Conservation (phyloP, 2,888 invertebrate genomes). For the Spodoptera exigua region DNA sequence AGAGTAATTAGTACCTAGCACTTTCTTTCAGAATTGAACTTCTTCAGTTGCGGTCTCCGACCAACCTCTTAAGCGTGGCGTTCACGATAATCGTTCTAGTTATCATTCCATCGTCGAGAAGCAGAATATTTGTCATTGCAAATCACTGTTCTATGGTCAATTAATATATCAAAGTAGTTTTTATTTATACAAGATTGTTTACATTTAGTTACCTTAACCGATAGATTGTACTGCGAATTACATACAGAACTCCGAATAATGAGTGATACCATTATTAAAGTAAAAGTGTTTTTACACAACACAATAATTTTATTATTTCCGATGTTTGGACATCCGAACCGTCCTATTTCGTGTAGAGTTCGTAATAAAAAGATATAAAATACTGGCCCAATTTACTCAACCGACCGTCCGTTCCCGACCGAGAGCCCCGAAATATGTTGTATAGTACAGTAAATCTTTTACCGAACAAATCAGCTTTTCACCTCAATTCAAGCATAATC, state of each 20-base stretch:
- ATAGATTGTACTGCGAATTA: neutral
- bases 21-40: too few species aligned
- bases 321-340: conserved; percentile 22
- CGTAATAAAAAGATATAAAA: conserved; percentile 30
- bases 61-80: too few species aligned
- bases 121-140: too few species aligned
- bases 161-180: too few species aligned
- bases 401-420: neutral
- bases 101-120: too few species aligned
- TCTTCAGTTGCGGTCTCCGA: too few species aligned
- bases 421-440: too few species aligned
- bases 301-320: conserved; percentile 37
- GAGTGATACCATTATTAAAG: conserved; percentile 38
- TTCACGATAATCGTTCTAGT: too few species aligned
- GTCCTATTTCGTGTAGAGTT: conserved; percentile 25
- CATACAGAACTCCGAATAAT: conserved; percentile 25
- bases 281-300: conserved; percentile 25
- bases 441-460: conserved; percentile 1
- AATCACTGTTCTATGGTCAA: too few species aligned
- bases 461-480: neutral
- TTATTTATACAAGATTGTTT: too few species aligned
- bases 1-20: too few species aligned
- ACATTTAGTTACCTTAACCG: too few species aligned
- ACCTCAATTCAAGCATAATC: conserved; percentile 1
- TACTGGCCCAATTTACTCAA: conserved; percentile 5